Evolutionary conservation across 2,888 invertebrate genomes (phyloP).

Genomic region (Belgica antarctica): DNA sequence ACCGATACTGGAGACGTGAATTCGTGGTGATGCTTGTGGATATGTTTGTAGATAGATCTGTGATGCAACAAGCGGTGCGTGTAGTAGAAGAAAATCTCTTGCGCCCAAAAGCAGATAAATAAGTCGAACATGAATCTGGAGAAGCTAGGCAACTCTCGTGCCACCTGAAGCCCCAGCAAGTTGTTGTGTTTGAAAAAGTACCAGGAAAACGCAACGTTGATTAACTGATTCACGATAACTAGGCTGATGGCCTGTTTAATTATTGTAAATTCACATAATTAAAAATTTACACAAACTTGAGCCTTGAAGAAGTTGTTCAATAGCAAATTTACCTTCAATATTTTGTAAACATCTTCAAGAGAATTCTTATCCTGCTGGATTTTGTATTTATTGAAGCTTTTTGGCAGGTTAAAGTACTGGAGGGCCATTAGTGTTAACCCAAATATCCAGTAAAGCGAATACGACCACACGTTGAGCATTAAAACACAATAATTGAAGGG

Average conservation of each 20-base stretch:
- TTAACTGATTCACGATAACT: conserved; percentile 24
- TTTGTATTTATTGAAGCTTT: conserved; percentile 27
- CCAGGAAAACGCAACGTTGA: neutral
- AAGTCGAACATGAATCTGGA: neutral
- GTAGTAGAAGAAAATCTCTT: conserved; percentile 33
- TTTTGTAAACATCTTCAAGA: neutral
- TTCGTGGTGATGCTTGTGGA: conserved; percentile 44
- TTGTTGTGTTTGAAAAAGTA: neutral
- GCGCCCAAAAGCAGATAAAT: neutral
- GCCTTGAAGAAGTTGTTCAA: neutral
- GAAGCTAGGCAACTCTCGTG: conserved; percentile 20
- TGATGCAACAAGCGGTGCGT: conserved; percentile 35
- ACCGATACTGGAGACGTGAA: conserved; percentile 40
- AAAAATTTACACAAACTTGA: neutral
- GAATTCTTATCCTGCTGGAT: conserved; percentile 18
- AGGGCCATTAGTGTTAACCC: neutral
- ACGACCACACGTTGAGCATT: neutral
- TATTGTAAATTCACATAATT: no score
- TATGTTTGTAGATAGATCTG: conserved; percentile 39
- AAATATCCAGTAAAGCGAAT: conserved; percentile 20
- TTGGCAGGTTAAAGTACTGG: neutral
- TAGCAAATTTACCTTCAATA: no score
- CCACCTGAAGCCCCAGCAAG: neutral
- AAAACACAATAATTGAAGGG: conserved; percentile 21
- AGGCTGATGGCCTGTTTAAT: neutral